Evolutionary conservation across 2,113 vertebrate species (phyloP), one percentile per base, ranked within the genome.

Genomic region (Neolamprologus longior): DNA sequence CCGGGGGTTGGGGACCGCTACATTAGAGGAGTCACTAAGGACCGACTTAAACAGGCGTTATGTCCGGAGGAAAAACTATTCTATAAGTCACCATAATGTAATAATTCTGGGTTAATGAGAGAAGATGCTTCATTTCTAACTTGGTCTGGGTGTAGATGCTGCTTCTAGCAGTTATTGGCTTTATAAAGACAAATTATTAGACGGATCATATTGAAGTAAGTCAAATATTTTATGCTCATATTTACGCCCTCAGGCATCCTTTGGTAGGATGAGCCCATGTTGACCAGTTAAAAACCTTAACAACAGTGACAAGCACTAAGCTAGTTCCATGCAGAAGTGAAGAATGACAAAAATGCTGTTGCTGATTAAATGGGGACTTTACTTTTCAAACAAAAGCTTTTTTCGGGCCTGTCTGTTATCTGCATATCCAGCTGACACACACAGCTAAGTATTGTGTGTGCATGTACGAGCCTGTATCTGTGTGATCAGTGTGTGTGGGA

Each of bases 381-480:
- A 4, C n/a, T 40, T 33, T 53, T 86, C 13, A 28, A 26, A 92
- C 90, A 92, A 85, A 84, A 50, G 86, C 37, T 4, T 81, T 94
- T 82, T 89, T 88, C 26, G 54, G 54, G 83, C 86, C 88, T 91
- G 91, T 85, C 84, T 92, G 88, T 93, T 93, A 94, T 94, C 93
- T 89, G n/a, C 54, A 83, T 40, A 85, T 61, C 81, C 83, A 90
- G 81, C 68, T 84, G 73, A 80, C 84, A 55, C 73, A 81, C 79
- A 17, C 84, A 58, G 82, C 57, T 57, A 9, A 57, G 87, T 61
- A 10, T 11, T 57, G 66, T 82, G 81, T 57, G 33, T 37, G 19
- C 73, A 47, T 45, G 37, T 37, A 47, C 8, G 76, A 83, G 61
- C 58, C 14, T 63, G 83, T 89, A 73, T 85, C 83, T 83, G 80